Base-by-base conservation (phyloP, 2,888 invertebrate genomes). In the Neoscelio sp. region DNA sequence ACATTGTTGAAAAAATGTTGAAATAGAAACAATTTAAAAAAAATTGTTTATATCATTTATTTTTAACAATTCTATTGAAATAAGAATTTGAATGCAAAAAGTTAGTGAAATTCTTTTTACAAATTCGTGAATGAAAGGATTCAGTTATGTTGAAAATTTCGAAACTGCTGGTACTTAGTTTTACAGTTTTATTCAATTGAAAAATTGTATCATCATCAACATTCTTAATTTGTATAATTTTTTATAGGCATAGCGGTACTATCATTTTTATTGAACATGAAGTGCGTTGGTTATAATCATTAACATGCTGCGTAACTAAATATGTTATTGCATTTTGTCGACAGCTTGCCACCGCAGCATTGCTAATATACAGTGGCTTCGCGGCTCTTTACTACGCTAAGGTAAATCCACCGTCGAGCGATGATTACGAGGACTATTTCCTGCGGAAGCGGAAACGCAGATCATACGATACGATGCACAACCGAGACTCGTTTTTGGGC, bases 381-480 rank as follows among this genome's bases (percentile, higher is more conserved):
- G 96, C 96, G 1, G 96, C 96, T 65, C 95, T 96, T 86, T 96
- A 96, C 91, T 96, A 96, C 91, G 96, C 96, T 58, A 96, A 96
- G 90, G 96, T 96, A 89, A 96, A 96, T 91, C 96, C 96, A 48
- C 92, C 95, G 75, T 92, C 95, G n/a, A 94, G 94, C 64, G 95
- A 96, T 89, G 93, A 94, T 85, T 95, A 95, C 87, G 94, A 94
- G 71, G 94, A 95, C 87, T 95, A 95, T 87, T 93, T 95, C 88
- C 92, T 95, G 64, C 94, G 94, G 83, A 92, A 95, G 81, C 94
- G 6, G 85, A 92, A 85, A 83, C 83, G 84, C 70, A 83, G 88
- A 46, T 78, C 82, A n/a, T 77, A 71, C 20, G 50, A 71, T 38
- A 70, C 80, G 10, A 65, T 80, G 28, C 82, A 81, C 1, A 62